Conservation (phyloP, 2,797 vertebrate species). For the Brotula barbata region DNA sequence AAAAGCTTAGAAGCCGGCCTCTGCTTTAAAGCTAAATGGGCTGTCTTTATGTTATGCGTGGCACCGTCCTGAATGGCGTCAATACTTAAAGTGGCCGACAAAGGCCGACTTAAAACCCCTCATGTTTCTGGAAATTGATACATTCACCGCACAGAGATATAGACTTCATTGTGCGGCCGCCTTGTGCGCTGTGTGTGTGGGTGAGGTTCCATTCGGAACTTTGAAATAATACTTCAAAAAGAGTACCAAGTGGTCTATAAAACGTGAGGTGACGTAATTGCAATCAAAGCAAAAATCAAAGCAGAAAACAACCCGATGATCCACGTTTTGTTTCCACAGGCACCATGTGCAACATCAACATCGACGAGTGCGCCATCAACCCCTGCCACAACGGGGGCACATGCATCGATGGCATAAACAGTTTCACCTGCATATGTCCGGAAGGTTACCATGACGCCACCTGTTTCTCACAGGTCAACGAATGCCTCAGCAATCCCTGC, state of each 20-base stretch:
- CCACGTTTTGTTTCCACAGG: conserved; percentile 71
- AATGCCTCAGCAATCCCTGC: conserved; percentile 95
- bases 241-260: background rate
- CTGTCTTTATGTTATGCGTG: conserved; percentile 69
- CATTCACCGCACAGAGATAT: conserved; percentile 27
- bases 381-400: conserved; percentile 95
- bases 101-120: conserved; percentile 56
- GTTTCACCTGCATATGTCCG: conserved; percentile 88
- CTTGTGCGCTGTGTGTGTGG: conserved; percentile 27
- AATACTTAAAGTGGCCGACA: conserved; percentile 71
- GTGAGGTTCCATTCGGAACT: conserved; percentile 20
- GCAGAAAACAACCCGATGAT: background rate
- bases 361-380: conserved; percentile 88
- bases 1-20: conserved; percentile 75
- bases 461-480: conserved; percentile 94
- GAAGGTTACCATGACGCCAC: conserved; percentile 91
- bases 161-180: conserved; percentile 38
- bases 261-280: too few species aligned
- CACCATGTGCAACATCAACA: conserved; percentile 92
- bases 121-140: conserved; percentile 64
- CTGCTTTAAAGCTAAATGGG: conserved; percentile 75
- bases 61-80: conserved; percentile 69
- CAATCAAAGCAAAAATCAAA: background rate
- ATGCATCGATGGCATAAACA: conserved; percentile 88
- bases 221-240: conserved; percentile 18